Percentiles rank a stretch among this genome's conserved stretches.
phyloP scores from a whole-genome alignment of 1,140 invertebrate genomes.

The Cephus cinctus region DNA sequence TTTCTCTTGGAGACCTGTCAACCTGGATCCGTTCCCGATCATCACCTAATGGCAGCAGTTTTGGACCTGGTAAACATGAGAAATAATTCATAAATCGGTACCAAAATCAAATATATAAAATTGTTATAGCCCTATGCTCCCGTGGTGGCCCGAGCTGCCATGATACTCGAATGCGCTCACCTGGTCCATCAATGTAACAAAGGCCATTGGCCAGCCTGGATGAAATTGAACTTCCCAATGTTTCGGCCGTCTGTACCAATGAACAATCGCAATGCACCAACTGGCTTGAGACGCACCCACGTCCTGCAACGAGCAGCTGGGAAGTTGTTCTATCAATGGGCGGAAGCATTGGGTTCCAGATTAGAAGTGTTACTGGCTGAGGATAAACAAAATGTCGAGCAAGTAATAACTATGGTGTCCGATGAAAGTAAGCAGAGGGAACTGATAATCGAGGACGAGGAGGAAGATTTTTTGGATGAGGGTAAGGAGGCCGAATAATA shows the following conservation, averaged over 20 bases:
- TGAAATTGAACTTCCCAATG: slow-evolving; percentile 82
- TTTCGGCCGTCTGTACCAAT: slow-evolving; percentile 74
- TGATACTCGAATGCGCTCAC: slow-evolving; percentile 92
- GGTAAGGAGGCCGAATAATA: slow-evolving; percentile 55
- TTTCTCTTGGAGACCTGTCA: slow-evolving; percentile 93
- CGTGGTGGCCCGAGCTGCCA: slow-evolving; percentile 83
- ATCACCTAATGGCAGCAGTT: slow-evolving; percentile 91
- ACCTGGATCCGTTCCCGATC: slow-evolving; percentile 93
- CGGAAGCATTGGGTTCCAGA: slow-evolving; percentile 71
- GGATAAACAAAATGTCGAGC: slow-evolving; percentile 71
- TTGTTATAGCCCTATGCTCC: slow-evolving; percentile 85
- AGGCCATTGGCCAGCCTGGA: slow-evolving; percentile 96
- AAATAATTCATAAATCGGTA: too few species aligned
- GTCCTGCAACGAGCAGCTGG: slow-evolving; percentile 89
- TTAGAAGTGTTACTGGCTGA: slow-evolving; percentile 80
- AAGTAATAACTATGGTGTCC: slow-evolving; percentile 67
- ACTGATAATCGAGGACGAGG: slow-evolving; percentile 87
- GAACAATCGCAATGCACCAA: slow-evolving; percentile 52
- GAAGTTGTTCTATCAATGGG: slow-evolving; percentile 97
- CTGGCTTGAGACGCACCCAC: slow-evolving; percentile 70
- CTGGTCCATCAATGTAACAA: slow-evolving; percentile 97
- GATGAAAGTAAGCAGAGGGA: slow-evolving; percentile 86
- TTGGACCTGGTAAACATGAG: slow-evolving; percentile 80
- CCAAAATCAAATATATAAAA: slow-evolving; percentile 3
- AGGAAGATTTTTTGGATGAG: slow-evolving; percentile 98